Conservation (phyloP, 1,140 invertebrate genomes). For the Subanguina moxae region DNA sequence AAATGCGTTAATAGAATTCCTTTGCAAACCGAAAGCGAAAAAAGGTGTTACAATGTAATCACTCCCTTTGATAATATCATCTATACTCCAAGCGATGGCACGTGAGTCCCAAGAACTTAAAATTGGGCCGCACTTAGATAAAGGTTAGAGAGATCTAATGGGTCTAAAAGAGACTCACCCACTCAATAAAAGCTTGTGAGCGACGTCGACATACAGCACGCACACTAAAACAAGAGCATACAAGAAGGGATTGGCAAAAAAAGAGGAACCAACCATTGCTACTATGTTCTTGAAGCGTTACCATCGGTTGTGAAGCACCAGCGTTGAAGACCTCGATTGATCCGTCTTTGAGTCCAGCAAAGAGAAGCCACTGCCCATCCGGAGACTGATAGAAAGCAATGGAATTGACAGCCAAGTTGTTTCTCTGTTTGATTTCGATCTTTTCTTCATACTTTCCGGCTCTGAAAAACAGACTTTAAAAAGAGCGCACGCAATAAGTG, state of each 20-base stretch:
- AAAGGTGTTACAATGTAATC: conserved; percentile 6
- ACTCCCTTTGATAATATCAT: conserved; percentile 18
- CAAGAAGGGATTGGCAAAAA: not conserved
- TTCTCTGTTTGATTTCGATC: conserved; percentile 1
- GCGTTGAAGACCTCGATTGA: conserved; percentile 1
- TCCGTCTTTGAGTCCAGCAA: conserved; percentile 12
- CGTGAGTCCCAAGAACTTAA: conserved; percentile 46
- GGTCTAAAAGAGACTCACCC: too few relatives aligned
- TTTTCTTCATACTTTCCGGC: conserved; percentile 1
- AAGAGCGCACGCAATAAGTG: not conserved
- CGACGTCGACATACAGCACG: conserved; percentile 1
- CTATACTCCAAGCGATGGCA: conserved; percentile 49
- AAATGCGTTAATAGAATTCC: not conserved
- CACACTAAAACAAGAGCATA: conserved; percentile 4
- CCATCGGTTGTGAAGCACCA: not conserved
- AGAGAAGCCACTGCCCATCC: conserved; percentile 5
- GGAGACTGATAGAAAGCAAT: not conserved
- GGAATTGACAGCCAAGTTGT: not conserved
- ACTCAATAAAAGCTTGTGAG: conserved; percentile 12
- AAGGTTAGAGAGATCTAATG: too few relatives aligned
- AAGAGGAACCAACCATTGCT: not conserved
- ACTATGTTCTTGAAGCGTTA: not conserved
- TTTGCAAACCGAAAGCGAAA: not conserved
- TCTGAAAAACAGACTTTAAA: not conserved
- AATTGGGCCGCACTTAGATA: too few relatives aligned